Evolutionary conservation across 2,113 vertebrate species (phyloP).

Genomic region (Scartelaos histophorus): DNA sequence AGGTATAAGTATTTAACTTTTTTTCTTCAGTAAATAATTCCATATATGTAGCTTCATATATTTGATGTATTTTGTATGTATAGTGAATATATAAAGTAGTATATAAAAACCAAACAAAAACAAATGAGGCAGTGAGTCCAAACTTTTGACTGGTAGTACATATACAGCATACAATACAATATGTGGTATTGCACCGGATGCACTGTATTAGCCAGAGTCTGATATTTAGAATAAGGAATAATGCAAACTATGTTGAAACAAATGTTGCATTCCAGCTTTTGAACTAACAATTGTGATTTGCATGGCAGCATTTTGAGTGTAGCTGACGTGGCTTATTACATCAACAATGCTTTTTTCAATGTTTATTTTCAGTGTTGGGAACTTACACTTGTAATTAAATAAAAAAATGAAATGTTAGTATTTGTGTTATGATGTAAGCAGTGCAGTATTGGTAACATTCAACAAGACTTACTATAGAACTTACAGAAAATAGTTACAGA

Average conservation of each 20-base stretch:
- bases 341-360: constrained; percentile 5
- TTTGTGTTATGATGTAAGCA: too few species aligned
- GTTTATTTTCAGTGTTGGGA: constrained; percentile 39
- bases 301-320: constrained; percentile 11
- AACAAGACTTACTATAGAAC: too few species aligned
- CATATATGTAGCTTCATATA: too few species aligned
- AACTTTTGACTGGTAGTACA: too few species aligned
- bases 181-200: not conserved
- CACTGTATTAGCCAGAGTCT: constrained; percentile 38
- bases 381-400: constrained; percentile 25
- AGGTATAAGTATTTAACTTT: too few species aligned
- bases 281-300: constrained; percentile 8
- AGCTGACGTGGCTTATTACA: constrained; percentile 4
- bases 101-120: too few species aligned
- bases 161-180: not conserved
- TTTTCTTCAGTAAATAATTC: too few species aligned
- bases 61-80: too few species aligned
- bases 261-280: not conserved
- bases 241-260: constrained; percentile 30
- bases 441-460: too few species aligned
- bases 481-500: too few species aligned
- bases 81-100: too few species aligned
- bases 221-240: not conserved
- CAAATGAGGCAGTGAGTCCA: too few species aligned
- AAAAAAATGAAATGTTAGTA: not conserved